Evolutionary conservation across 2,888 invertebrate species (phyloP).

Genomic region (Papilio gigon): DNA sequence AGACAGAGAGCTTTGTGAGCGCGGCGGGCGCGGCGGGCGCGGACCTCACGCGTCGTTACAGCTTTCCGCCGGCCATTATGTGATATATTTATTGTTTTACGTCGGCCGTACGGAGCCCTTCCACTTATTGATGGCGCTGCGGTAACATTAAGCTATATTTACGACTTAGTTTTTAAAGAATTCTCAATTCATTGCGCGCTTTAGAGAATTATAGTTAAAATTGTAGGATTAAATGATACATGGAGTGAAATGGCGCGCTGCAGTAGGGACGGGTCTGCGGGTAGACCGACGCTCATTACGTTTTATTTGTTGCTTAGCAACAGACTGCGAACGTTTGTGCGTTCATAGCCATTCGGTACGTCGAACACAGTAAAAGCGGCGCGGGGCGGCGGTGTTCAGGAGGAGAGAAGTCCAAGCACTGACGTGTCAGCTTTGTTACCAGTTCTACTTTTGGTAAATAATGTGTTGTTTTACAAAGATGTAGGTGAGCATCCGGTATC

Average conservation of each 20-base stretch:
- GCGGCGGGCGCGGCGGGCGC: background rate
- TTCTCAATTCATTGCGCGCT: background rate
- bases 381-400: background rate
- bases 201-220: conserved; percentile 22
- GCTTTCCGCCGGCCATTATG: conserved; percentile 14
- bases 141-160: conserved; percentile 25
- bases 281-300: background rate
- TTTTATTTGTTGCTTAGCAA: background rate
- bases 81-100: conserved; percentile 20
- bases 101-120: conserved; percentile 12
- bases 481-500: too few relatives aligned
- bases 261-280: background rate
- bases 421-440: too few relatives aligned
- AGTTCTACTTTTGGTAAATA: too few relatives aligned
- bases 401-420: background rate
- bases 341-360: too few relatives aligned
- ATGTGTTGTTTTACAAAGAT: too few relatives aligned
- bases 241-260: background rate
- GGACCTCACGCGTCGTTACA: conserved; percentile 11
- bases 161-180: conserved; percentile 25
- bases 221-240: background rate
- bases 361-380: background rate
- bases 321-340: too few relatives aligned
- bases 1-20: background rate
- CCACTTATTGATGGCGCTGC: conserved; percentile 14